Conservation (phyloP, 2,888 invertebrate genomes). For the Philereme vetulata region DNA sequence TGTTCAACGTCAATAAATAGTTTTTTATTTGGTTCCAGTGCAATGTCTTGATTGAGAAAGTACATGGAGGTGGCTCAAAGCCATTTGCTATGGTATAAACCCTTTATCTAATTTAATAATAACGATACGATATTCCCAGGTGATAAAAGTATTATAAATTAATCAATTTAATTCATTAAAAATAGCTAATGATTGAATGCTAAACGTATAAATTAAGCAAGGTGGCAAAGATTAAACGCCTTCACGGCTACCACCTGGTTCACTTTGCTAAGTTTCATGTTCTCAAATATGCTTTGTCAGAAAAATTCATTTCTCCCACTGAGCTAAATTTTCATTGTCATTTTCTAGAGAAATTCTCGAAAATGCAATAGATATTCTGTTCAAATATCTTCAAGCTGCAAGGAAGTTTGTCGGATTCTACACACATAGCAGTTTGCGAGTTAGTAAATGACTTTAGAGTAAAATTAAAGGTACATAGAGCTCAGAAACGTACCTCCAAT, state of each 20-base stretch:
- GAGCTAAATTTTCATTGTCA: slow-evolving; percentile 6
- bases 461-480: background rate
- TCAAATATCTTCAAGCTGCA: background rate
- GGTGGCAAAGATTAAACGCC: slow-evolving; percentile 54
- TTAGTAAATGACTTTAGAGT: background rate
- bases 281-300: slow-evolving; percentile 47
- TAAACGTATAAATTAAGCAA: slow-evolving; percentile 46
- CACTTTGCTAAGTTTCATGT: slow-evolving; percentile 50
- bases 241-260: slow-evolving; percentile 49
- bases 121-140: no score
- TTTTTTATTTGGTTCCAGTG: no score
- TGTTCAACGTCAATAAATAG: no score
- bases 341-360: slow-evolving; percentile 17
- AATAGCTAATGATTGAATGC: slow-evolving; percentile 19
- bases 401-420: background rate
- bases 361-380: slow-evolving; percentile 24
- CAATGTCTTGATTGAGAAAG: no score
- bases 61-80: no score
- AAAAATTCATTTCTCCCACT: slow-evolving; percentile 35
- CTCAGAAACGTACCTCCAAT: background rate
- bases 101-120: no score
- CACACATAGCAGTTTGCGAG: background rate
- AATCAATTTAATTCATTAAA: no score
- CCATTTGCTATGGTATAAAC: no score
- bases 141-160: no score